Percentiles rank a stretch among this genome's conserved stretches.
phyloP scores from a whole-genome alignment of 2,113 vertebrate species.

The Chaetura pelagica region DNA sequence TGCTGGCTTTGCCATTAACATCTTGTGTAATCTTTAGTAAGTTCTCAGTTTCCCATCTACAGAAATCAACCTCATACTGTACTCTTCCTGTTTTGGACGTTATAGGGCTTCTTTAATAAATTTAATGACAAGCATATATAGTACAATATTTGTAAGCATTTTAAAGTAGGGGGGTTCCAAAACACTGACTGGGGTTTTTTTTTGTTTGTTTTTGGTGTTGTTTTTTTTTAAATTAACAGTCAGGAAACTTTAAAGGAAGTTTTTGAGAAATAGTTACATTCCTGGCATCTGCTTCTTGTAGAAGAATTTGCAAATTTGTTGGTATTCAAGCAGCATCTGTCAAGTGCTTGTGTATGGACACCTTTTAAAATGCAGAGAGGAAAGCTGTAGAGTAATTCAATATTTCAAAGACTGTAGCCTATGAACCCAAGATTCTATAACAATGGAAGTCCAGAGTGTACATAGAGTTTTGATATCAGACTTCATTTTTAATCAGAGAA shows the following conservation, averaged over 20 bases:
- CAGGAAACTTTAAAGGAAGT: background rate
- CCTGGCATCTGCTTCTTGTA: background rate
- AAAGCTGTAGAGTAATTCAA: background rate
- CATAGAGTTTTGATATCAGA: slow-evolving; percentile 37
- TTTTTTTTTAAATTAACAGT: background rate
- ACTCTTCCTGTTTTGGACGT: background rate
- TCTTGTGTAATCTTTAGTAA: background rate
- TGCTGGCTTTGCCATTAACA: no score
- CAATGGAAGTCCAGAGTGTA: slow-evolving; percentile 40
- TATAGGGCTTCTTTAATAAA: background rate
- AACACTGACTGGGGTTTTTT: background rate
- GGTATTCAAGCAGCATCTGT: slow-evolving; percentile 19
- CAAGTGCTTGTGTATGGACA: background rate
- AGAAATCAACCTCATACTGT: background rate
- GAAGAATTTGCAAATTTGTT: background rate
- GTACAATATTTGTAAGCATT: background rate
- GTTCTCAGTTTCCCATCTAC: background rate
- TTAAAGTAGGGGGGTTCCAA: background rate
- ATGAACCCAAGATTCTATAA: slow-evolving; percentile 39
- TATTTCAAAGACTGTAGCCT: slow-evolving; percentile 44
- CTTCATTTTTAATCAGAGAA: slow-evolving; percentile 60
- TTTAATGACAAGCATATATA: background rate
- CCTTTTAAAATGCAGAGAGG: slow-evolving; percentile 22
- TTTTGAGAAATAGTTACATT: background rate
- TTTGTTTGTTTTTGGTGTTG: no score